Base-by-base conservation (phyloP, 2,797 vertebrate species). In the Onychomys torridus region DNA sequence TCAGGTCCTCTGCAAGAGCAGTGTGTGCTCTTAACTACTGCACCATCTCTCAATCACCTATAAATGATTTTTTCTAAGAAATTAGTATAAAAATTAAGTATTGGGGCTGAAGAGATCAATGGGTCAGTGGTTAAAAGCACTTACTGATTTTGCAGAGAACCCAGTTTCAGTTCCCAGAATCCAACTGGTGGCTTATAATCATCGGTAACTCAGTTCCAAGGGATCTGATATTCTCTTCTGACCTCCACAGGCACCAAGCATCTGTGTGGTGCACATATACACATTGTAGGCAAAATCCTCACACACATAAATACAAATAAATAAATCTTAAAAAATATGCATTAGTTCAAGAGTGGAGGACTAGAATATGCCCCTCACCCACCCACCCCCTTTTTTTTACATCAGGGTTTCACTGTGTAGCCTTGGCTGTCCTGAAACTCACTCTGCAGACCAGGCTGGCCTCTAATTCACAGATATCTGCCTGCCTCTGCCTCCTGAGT, bases 21-120 rank as follows among this genome's bases (percentile, higher is more conserved):
- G 4, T 13, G 10, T 37, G 21, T 81, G 13, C 6, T 61, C 23
- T 9, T 61, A 40, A 83, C 59, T 83, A 82, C 59, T 43, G 27
- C 16, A 63, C 9, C 59, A 63, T 63, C 27, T 21, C 27, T 83
- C 27, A 63, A 21, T 83, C 57, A 63, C 59, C 59, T 83, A 63
- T 43, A 83, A 43, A 63, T 63, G 59, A 19, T 40, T 32, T 61
- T 78, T 94, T 90, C 81, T 79, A 83, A 90, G 19, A 95, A 75
- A 89, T 61, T 21, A 91, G n/a, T 32, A 32, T 37, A n/a, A 85
- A 83, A 52, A 8, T 13, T 52, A 85, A 85, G 43, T 49, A 49
- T 69, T 85, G 43, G n/a, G 59, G 37, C 82, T 65, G 29, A 17
- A 84, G 40, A 84, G 40, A 65, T 46, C 27, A 43, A 32, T 32